Evolutionary conservation across 2,797 vertebrate genomes (phyloP), one percentile per base, ranked within the genome.

Genomic region (Mycteria americana): DNA sequence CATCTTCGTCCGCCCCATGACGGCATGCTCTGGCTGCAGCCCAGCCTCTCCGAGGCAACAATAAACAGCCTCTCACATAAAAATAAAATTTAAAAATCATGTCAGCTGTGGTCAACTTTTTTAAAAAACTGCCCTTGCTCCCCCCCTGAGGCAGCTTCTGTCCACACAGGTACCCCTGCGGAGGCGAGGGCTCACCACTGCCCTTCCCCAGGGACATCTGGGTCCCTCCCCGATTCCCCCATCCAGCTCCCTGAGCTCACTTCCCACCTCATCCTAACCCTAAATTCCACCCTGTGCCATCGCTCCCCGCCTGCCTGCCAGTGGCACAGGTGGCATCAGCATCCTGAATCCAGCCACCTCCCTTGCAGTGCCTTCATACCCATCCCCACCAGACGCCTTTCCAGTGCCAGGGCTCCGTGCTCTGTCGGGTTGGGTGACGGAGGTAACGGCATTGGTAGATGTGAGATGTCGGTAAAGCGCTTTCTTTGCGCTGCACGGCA

Each of bases 401-500:
- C 30, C 70, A 78, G 53, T 4, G 13, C 50, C 11, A 18, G 35
- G 6, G 27, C 18, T 54, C 18, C 2, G 7, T 35, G 57, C n/a
- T 59, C 27, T 2, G 0, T 15, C 59, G 39, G 21, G 10, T 0
- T 64, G 31, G 3, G 4, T 43, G 30, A 37, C 10, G 10, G 9
- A 72, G 45, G 7, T 25, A 50, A 43, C 0, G 0, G 31, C 16
- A 37, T 25, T 2, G 1, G 15, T 30, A 30, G n/a, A 17, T 33
- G 13, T 27, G 18, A 51, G 21, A 24, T 25, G 3, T 12, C 6
- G 1, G 11, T 59, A 30, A 63, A 86, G n/a, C 1, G 3, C 17
- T 67, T 53, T 14, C 12, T 56, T 76, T 1, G 0, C 8, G 3
- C 33, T 62, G 7, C 30, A 45, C 0, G 0, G 9, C 16, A 27